A percentile compares a stretch with the other conserved stretches of the same genome.
Evolutionary conservation across 2,888 invertebrate genomes (phyloP).

Genomic region (Hydriomena furcata): DNA sequence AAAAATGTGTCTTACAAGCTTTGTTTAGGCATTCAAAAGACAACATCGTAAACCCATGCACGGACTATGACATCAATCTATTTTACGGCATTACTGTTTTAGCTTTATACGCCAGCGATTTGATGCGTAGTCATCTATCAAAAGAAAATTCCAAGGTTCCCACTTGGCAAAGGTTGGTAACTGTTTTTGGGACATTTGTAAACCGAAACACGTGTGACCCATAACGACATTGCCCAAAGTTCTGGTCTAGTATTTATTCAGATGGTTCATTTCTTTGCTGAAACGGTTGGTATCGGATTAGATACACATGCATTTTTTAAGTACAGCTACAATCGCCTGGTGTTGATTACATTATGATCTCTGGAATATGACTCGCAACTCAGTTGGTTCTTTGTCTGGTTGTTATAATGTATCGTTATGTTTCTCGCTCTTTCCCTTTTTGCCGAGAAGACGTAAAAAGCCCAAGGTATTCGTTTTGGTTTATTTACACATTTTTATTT

Average conservation of each 20-base stretch:
- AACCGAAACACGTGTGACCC: slow-evolving; percentile 55
- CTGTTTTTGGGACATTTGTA: slow-evolving; percentile 42
- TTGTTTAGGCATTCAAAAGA: neutral
- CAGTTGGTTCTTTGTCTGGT: too few relatives aligned
- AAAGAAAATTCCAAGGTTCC: slow-evolving; percentile 21
- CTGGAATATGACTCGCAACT: too few relatives aligned
- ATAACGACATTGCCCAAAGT: slow-evolving; percentile 51
- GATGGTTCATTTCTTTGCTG: slow-evolving; percentile 20
- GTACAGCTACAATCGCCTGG: too few relatives aligned
- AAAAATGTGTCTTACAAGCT: slow-evolving; percentile 3
- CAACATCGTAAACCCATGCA: neutral
- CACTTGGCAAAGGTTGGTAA: slow-evolving; percentile 15
- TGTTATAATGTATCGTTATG: too few relatives aligned
- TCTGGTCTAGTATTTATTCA: slow-evolving; percentile 41
- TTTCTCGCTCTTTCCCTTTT: too few relatives aligned
- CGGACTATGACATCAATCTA: slow-evolving; percentile 6
- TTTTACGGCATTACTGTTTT: slow-evolving; percentile 13
- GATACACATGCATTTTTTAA: neutral
- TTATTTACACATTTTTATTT: neutral
- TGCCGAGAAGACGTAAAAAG: too few relatives aligned
- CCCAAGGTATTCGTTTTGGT: too few relatives aligned
- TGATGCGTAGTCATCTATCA: slow-evolving; percentile 22
- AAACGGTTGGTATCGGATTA: neutral
- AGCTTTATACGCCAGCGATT: neutral
- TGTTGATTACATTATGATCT: too few relatives aligned